These are phyloP conservation scores for Atlantisia rogersi DNA, from an alignment of 2,113 vertebrate genomes.

Conservation along the genomic window DNA sequence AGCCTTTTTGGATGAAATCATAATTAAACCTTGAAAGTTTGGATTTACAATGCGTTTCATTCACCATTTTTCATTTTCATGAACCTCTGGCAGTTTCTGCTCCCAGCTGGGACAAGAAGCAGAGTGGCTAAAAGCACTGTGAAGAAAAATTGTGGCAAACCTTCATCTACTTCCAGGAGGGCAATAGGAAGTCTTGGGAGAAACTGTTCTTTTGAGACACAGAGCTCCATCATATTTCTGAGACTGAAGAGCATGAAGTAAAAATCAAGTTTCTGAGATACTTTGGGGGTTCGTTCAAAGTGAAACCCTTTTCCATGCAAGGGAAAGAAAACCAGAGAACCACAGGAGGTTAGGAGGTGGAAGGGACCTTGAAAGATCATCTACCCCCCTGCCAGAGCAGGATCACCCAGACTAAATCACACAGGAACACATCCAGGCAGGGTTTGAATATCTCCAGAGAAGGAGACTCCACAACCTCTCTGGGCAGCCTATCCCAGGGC, in stretches of 20 bases:
- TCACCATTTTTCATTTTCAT: not conserved
- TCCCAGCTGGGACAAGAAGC: slow-evolving; percentile 27
- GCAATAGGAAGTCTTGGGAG: not conserved
- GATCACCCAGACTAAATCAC: too few relatives aligned
- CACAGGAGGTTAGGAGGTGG: too few relatives aligned
- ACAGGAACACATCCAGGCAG: too few relatives aligned
- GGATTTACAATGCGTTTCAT: slow-evolving; percentile 28
- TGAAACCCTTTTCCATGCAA: not conserved
- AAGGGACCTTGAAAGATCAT: too few relatives aligned
- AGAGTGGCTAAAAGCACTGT: not conserved
- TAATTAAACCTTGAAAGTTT: slow-evolving; percentile 54
- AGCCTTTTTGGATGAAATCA: slow-evolving; percentile 43
- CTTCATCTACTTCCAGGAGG: not conserved
- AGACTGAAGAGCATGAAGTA: not conserved
- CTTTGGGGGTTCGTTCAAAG: not conserved
- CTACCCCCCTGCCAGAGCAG: too few relatives aligned
- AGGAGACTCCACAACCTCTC: too few relatives aligned
- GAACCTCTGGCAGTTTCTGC: slow-evolving; percentile 1
- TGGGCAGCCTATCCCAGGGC: too few relatives aligned
- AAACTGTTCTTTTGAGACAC: not conserved
- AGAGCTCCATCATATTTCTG: not conserved
- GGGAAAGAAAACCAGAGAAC: not conserved
- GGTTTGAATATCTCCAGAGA: too few relatives aligned
- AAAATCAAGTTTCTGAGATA: not conserved
- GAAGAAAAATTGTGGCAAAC: not conserved